phyloP scores from a whole-genome alignment of 2,888 invertebrate genomes.

The Agrotis exclamationis region DNA sequence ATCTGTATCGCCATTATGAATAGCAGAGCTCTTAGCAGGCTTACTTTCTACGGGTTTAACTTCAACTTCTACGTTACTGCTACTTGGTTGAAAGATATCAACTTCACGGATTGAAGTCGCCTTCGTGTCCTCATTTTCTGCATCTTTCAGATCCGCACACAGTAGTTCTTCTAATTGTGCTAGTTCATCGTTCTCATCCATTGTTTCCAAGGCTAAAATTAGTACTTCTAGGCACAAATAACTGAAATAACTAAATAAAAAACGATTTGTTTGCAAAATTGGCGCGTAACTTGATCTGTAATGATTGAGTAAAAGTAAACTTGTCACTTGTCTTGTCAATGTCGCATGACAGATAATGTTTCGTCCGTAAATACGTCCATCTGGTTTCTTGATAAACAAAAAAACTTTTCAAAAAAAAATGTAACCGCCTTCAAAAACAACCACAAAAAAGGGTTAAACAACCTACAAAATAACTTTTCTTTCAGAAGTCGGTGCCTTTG shows the following conservation, averaged over 20 bases:
- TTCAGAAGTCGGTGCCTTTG: no score
- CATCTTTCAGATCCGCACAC: conserved; percentile 80
- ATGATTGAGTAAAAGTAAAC: no score
- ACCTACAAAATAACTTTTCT: no score
- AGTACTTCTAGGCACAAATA: background rate
- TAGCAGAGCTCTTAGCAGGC: conserved; percentile 71
- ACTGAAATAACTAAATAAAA: background rate
- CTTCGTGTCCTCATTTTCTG: conserved; percentile 57
- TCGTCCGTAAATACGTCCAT: conserved; percentile 9
- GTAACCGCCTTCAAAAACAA: no score
- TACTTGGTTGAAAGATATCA: conserved; percentile 78
- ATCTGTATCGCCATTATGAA: conserved; percentile 93
- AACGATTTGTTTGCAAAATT: conserved; percentile 26
- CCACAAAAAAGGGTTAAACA: no score
- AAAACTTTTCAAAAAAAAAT: no score
- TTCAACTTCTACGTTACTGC: conserved; percentile 54
- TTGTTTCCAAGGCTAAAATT: conserved; percentile 29
- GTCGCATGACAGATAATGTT: background rate
- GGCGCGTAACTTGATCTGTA: conserved; percentile 52
- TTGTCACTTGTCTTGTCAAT: no score
- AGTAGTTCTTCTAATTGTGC: conserved; percentile 86
- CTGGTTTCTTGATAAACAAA: no score
- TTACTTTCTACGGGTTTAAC: conserved; percentile 46
- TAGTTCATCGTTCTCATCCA: conserved; percentile 83
- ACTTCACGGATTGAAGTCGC: conserved; percentile 74